Conservation (phyloP, 2,113 vertebrate species). For the Cyanoderma ruficeps region DNA sequence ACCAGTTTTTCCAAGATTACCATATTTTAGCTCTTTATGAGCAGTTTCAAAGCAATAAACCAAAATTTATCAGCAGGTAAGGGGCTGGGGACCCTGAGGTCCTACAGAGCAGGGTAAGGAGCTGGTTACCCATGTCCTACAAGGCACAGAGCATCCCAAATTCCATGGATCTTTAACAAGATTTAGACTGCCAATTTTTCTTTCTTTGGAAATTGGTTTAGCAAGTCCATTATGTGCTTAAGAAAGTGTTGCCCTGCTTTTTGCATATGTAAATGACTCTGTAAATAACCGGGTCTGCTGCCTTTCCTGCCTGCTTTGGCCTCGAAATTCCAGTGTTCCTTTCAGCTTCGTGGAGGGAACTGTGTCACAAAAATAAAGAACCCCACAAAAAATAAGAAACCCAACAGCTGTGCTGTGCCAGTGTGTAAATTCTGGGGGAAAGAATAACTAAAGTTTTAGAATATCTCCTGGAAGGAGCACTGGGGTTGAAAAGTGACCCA, state of each 20-base stretch:
- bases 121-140: background rate
- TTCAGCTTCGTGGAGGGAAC: background rate
- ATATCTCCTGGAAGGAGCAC: background rate
- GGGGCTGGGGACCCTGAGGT: background rate
- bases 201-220: background rate
- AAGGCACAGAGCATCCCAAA: background rate
- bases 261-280: background rate
- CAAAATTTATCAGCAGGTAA: too few species aligned
- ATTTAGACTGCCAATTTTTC: background rate
- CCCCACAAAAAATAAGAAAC: accelerated
- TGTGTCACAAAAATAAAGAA: background rate
- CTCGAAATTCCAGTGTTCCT: background rate
- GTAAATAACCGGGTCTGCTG: background rate
- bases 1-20: background rate
- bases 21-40: background rate
- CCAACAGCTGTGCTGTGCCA: background rate
- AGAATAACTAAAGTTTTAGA: background rate
- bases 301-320: background rate
- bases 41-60: background rate
- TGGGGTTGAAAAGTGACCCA: background rate
- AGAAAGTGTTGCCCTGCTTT: background rate
- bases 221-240: background rate
- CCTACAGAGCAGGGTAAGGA: background rate
- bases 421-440: background rate
- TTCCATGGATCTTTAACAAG: background rate